phyloP scores from a whole-genome alignment of 2,797 vertebrate genomes.

The Megalops cyprinoides region DNA sequence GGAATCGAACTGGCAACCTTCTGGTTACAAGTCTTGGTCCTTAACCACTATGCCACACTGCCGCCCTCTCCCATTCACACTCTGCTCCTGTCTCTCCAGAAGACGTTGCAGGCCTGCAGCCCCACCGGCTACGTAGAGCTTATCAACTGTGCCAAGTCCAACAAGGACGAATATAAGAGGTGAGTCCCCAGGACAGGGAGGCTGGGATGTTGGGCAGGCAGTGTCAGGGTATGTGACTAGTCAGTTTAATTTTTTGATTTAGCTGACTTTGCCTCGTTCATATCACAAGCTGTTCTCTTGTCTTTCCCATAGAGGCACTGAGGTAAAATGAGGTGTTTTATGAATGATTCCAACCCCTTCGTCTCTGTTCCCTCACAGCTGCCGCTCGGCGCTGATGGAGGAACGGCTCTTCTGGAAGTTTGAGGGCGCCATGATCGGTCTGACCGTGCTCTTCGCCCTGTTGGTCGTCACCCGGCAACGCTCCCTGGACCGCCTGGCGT shows the following conservation, averaged over 20 bases:
- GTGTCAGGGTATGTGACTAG: too few relatives aligned
- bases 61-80: neutral
- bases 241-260: too few relatives aligned
- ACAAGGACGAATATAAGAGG: slow-evolving; percentile 84
- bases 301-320: neutral
- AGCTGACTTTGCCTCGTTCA: neutral
- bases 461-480: slow-evolving; percentile 83
- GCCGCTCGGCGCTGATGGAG: slow-evolving; percentile 84
- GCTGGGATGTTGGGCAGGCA: too few relatives aligned
- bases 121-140: slow-evolving; percentile 84
- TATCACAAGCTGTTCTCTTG: neutral
- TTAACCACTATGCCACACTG: too few relatives aligned
- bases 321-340: neutral
- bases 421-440: slow-evolving; percentile 75
- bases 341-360: too few relatives aligned
- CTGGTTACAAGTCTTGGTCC: too few relatives aligned
- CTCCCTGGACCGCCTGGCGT: slow-evolving; percentile 84
- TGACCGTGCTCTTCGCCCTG: slow-evolving; percentile 73
- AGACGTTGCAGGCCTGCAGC: slow-evolving; percentile 68
- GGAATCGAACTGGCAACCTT: too few relatives aligned
- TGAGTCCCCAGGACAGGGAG: slow-evolving; percentile 51
- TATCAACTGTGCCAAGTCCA: slow-evolving; percentile 80
- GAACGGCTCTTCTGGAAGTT: slow-evolving; percentile 89
- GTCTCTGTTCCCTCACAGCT: slow-evolving; percentile 66
- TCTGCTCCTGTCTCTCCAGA: slow-evolving; percentile 66